Evolutionary conservation across 2,888 invertebrate species (phyloP).

Genomic region (Eristalis pertinax): DNA sequence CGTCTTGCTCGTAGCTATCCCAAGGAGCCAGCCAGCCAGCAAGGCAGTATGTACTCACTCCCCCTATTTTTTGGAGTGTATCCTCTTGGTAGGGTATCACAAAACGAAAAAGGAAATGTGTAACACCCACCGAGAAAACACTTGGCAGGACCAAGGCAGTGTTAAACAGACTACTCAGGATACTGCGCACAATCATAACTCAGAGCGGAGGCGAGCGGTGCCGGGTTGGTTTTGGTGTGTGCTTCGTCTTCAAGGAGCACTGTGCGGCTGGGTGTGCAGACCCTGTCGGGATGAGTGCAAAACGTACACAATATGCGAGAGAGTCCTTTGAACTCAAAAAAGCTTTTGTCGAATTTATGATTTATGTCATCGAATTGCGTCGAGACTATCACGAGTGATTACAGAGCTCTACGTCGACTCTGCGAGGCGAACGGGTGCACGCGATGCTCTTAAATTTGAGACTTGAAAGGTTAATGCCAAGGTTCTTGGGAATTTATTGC

Average conservation of each 20-base stretch:
- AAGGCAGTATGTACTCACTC: constrained; percentile 26
- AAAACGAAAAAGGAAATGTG: constrained; percentile 18
- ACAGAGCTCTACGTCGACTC: constrained; percentile 1
- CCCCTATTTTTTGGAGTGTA: neutral
- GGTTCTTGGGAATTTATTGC: constrained; percentile 37
- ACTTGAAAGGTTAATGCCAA: neutral
- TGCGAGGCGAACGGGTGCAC: neutral
- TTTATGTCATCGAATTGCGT: constrained; percentile 55
- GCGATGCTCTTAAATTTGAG: constrained; percentile 9
- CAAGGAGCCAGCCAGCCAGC: constrained; percentile 9
- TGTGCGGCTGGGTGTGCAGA: constrained; percentile 34
- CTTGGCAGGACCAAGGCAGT: constrained; percentile 29
- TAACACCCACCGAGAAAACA: constrained; percentile 56
- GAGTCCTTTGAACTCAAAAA: constrained; percentile 70
- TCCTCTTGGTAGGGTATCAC: constrained; percentile 22
- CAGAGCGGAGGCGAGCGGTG: neutral
- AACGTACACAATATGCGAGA: constrained; percentile 39
- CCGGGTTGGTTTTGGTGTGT: constrained; percentile 32
- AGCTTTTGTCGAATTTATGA: constrained; percentile 72
- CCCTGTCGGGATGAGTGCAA: constrained; percentile 59
- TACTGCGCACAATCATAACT: constrained; percentile 69
- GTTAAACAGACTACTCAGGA: constrained; percentile 11
- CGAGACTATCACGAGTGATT: constrained; percentile 29
- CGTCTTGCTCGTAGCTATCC: constrained; percentile 31
- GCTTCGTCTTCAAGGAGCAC: constrained; percentile 55